Evolutionary conservation across 2,888 invertebrate genomes (phyloP), one percentile per base, ranked within the genome.

Genomic region (Plemyria rubiginata): DNA sequence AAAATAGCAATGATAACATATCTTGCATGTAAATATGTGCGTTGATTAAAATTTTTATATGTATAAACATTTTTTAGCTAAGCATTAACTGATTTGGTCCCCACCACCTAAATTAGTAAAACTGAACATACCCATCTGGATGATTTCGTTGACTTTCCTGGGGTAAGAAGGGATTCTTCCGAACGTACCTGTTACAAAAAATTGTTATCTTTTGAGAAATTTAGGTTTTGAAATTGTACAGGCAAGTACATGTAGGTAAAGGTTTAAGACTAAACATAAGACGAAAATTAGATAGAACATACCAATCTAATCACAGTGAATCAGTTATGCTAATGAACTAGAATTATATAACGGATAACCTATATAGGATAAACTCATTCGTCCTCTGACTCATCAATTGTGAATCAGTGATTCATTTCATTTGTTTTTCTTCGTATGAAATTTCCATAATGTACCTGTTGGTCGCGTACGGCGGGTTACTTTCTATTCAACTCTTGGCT

Each of bases 91-190:
- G 6, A 15, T 6, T 15, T 28, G 8, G 15, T 65, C 78, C 78
- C 88, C 87, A 36, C 76, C 85, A 88, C 88, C 89, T 60, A 74
- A 66, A 68, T 70, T 68, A 68, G 53, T 65, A 73, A 77, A 75
- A 62, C 66, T 56, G 52, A 73, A 92, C 92, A 78, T 92, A 92
- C 92, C 92, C 92, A 91, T 88, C 92, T 84, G 78, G 88, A 75
- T 75, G 72, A 81, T 77, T 90, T 92, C 65, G 86, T 71, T 13
- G 85, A 57, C 64, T 88, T 89, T 80, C 88, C 90, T 72, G 88
- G 86, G 12, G 85, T 79, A 74, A 87, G 87, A 77, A 92, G 89
- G 67, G 90, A 92, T 76, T 92, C 92, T 74, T 92, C 92, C 70
- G 92, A 92, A 92, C 92, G 92, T 91, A 92, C 92, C 92, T 92